Base-by-base conservation (phyloP, 2,113 vertebrate species). In the Mungos mungo region DNA sequence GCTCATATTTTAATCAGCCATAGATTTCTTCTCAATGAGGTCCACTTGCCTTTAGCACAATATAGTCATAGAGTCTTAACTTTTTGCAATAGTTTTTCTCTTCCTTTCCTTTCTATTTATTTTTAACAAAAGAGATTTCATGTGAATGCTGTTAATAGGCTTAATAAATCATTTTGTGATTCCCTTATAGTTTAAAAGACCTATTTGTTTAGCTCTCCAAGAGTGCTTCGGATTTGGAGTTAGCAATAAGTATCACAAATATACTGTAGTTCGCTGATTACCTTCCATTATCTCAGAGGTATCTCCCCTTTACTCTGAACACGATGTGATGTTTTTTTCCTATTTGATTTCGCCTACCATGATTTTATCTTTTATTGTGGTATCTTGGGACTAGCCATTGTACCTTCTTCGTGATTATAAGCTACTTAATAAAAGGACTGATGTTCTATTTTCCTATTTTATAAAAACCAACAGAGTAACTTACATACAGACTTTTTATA, bases 1-100 rank as follows among this genome's bases (percentile, higher is more conserved):
- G 83, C 57, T 95, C 5, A 65, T 65, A 88, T 95, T 98, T 98
- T 98, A 97, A 96, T 97, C 29, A 96, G 13, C 47, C 23, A 41
- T 88, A 68, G 82, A 60, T 95, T 96, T 95, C 95, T 95, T 82
- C 54, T 96, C 92, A 92, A 57, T 95, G 80, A 96, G 45, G 29
- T 77, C 91, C 95, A 94, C 79, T 96, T 86, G 82, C 31, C 27
- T 93, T 25, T 90, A 92, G 79, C 90, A 91, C 50, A 19, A 90
- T 87, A n/a, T 47, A 60, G n/a, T 93, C 27, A 96, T 65, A 97
- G 11, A 27, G 74, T 87, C 57, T 95, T 0, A 94, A 96, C 81
- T 50, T 88, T 54, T 84, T 96, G 88, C 11, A 33, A 95, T 21
- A 96, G 57, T 72, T 72, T 54, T 88, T 95, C 88, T 35, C 68